phyloP scores from a whole-genome alignment of 1,140 invertebrate genomes.

The Branchinecta lynchi region DNA sequence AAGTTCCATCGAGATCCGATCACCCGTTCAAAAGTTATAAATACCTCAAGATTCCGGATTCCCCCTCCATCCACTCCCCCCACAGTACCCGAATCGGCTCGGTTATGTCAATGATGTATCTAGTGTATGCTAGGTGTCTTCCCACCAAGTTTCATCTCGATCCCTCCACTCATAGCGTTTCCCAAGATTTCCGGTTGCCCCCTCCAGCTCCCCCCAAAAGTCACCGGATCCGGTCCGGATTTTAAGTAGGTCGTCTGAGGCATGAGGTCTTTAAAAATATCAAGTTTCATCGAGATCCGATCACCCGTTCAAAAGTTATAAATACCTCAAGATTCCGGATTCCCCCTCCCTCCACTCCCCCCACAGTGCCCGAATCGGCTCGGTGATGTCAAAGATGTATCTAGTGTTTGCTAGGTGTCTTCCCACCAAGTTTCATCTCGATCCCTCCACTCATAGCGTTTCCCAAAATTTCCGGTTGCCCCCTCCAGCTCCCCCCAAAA shows the following conservation, averaged over 20 bases:
- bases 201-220: background rate
- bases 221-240: slow-evolving; percentile 4
- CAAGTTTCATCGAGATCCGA: no score
- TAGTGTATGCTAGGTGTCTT: background rate
- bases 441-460: slow-evolving; percentile 1
- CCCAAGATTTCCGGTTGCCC: background rate
- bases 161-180: background rate
- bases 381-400: no score
- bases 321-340: no score
- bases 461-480: background rate
- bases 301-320: no score
- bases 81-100: no score
- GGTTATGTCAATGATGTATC: background rate
- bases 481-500: background rate
- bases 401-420: no score
- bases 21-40: no score
- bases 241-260: background rate
- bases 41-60: no score
- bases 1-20: no score
- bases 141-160: slow-evolving; percentile 5
- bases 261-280: background rate
- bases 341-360: no score
- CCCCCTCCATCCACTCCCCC: no score
- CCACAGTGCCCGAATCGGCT: no score
- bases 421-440: slow-evolving; percentile 4